Evolutionary conservation across 2,797 vertebrate genomes (phyloP).

Genomic region (Labeo calbasu): DNA sequence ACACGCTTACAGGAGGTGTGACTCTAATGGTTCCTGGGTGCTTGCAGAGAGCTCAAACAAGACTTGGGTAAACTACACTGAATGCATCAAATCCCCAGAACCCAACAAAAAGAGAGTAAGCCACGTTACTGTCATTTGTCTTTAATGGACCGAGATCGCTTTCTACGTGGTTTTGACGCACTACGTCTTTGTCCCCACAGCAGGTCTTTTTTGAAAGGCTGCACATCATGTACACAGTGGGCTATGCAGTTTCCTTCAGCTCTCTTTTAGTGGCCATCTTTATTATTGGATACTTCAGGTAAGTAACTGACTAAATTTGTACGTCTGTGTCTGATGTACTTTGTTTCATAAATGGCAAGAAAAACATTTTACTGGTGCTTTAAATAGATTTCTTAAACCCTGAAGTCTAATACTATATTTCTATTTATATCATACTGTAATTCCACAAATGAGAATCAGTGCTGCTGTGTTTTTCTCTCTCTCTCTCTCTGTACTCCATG

Average conservation of each 20-base stretch:
- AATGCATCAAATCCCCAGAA: conserved; percentile 84
- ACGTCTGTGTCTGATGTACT: neutral
- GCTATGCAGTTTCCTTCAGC: conserved; percentile 88
- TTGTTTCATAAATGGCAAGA: neutral
- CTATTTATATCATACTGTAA: neutral
- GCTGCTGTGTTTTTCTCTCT: neutral
- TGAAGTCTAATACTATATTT: neutral
- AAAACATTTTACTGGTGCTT: neutral
- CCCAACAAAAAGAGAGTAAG: conserved; percentile 80
- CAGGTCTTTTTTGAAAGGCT: conserved; percentile 87
- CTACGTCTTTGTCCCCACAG: conserved; percentile 64
- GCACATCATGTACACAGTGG: conserved; percentile 86
- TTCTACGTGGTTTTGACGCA: neutral
- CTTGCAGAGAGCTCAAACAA: conserved; percentile 83
- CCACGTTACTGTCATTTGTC: neutral
- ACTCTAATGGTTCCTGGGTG: conserved; percentile 84
- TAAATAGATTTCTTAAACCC: neutral
- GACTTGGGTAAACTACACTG: conserved; percentile 89
- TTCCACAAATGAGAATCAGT: neutral
- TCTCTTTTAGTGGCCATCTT: conserved; percentile 85
- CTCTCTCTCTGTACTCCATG: neutral
- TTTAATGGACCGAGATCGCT: neutral
- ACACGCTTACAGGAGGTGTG: conserved; percentile 84
- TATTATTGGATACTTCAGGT: conserved; percentile 91
- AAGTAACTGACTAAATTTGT: neutral